Evolutionary conservation across 2,113 vertebrate species (phyloP), one percentile per base, ranked within the genome.

Genomic region (Collichthys lucidus): DNA sequence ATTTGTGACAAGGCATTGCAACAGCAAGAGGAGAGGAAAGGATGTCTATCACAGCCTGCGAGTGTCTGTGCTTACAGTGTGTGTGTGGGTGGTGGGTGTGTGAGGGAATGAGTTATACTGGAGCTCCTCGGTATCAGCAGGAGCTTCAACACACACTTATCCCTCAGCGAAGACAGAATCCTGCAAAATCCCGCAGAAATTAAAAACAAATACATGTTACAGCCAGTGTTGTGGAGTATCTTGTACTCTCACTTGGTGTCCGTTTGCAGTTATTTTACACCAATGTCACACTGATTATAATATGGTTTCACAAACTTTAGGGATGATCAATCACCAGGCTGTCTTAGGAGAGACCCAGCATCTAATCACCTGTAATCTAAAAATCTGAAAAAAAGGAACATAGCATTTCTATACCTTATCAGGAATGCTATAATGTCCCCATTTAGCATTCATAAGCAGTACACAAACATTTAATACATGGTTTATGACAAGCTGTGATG

Each of bases 71-170:
- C 16, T 65, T 66, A 57, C 46, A 53, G 16, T 69, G 11, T 63
- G 73, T 80, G 55, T 47, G 71, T 22, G 66, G 47, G 71, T 22
- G 66, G 71, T 22, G 66, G 47, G 71, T 22, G 66, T 61, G 19
- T 55, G 31, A 53, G 62, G 15, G 12, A 19, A 52, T 64, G 80
- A 64, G 68, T 40, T 53, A 87, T 19, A 50, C 53, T 57, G 44
- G 26, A 60, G 63, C 69, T 66, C 35, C 3, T 49, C 17, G 19
- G 11, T 22, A 24, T 77, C 31, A 69, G 74, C 60, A 20, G 5
- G 53, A 56, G 68, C 55, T 44, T 62, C 26, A 46, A 42, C 57
- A 69, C 24, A 61, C 57, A 65, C 46, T 26, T 29, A 19, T 57
- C 20, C 22, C 19, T 60, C 40, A 52, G 1, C 11, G 7, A 16